Base-by-base conservation (phyloP, 2,113 vertebrate species). In the Saccopteryx bilineata region DNA sequence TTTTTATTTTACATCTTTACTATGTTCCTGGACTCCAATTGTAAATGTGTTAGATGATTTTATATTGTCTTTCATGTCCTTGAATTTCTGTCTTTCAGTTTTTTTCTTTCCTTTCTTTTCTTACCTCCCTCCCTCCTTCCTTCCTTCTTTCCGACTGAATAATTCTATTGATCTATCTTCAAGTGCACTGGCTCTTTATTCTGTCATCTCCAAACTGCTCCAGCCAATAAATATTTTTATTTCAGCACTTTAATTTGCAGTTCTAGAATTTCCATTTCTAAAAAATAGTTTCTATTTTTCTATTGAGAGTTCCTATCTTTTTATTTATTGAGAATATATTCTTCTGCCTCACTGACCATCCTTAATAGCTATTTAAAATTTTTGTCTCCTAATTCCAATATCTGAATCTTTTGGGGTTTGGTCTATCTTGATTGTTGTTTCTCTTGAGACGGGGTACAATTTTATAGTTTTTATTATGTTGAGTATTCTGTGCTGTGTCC, bases 321-420 rank as follows among this genome's bases (percentile, higher is more conserved):
- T 90, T 17, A 69, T 48, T 61, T 26, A 71, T 78, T 50, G 13
- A 95, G 10, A 28, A 71, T 66, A 83, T 69, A 84, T 89, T 80
- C 52, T 74, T 90, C 18, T 76, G 58, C 12, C 1, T 46, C 23
- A 68, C 5, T 92, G n/a, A 17, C 17, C 17, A 54, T 54, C 79
- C 69, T 96, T 92, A 92, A 87, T 48, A 87, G 10, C 63, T 92
- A 12, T 95, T 79, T 96, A 95, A 84, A 89, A 95, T 54, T 85
- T 11, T 85, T 85, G 31, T 63, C 9, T 81, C 31, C 33, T 80
- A 96, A 81, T 80, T 92, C 19, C 60, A 66, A 66, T 61, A 66
- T 72, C 3, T 10, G 58, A 86, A 26, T 76, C 21, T 14, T 91
- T 88, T 95, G 3, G 28, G n/a, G 7, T 56, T 88, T 91, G 46